Percentiles rank a stretch among this genome's conserved stretches.
Conservation (phyloP, 2,113 vertebrate species). For the Sturnira hondurensis region DNA sequence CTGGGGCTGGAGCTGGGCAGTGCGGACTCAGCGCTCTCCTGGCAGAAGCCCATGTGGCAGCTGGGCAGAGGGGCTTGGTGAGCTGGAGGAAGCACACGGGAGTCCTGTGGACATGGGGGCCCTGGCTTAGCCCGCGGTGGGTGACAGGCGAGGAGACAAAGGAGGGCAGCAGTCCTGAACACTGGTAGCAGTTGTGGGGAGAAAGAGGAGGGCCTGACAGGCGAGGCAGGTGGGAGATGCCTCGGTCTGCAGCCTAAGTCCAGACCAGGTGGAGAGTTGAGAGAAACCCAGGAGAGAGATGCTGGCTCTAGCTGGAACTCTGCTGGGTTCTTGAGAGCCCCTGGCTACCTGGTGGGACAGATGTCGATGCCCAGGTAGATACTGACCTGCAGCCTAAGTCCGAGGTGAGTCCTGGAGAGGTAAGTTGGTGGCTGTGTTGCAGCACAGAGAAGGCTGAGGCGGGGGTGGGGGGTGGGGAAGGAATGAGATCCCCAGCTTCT, state of each 20-base stretch:
- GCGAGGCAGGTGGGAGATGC: not conserved
- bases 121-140: not conserved
- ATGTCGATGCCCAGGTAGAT: not conserved
- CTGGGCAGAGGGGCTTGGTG: not conserved
- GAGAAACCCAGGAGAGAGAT: not conserved
- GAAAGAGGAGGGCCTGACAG: not conserved
- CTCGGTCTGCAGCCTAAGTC: not conserved
- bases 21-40: not conserved
- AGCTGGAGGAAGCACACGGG: not conserved
- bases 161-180: not conserved
- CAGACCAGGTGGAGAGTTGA: not conserved
- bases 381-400: not conserved
- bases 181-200: not conserved
- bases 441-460: not conserved
- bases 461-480: too few species aligned
- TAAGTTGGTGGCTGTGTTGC: not conserved
- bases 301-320: not conserved
- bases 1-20: not conserved
- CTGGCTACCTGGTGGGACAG: not conserved
- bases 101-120: not conserved
- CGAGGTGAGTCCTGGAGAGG: not conserved
- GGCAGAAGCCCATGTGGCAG: not conserved
- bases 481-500: not conserved
- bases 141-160: not conserved
- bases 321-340: not conserved